Percentiles rank a stretch among this genome's conserved stretches.
Conservation (phyloP, 2,888 invertebrate species). For the Ametastegia equiseti region DNA sequence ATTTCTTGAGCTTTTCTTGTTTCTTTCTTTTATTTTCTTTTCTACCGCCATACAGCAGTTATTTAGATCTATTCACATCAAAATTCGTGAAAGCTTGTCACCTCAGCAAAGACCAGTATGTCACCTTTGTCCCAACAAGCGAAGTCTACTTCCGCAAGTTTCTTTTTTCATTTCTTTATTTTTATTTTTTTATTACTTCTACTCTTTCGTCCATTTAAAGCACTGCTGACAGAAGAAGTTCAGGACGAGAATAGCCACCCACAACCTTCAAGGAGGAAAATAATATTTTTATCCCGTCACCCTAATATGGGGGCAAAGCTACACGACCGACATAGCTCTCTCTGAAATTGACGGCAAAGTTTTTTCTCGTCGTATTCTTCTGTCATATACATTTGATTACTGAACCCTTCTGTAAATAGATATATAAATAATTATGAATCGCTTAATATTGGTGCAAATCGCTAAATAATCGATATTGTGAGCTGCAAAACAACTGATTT, state of each 20-base stretch:
- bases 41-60: not conserved
- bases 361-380: no score
- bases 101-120: not conserved
- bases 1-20: not conserved
- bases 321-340: no score
- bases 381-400: no score
- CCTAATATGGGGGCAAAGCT: not conserved
- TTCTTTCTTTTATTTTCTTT: not conserved
- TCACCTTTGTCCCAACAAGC: not conserved
- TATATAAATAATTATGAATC: no score
- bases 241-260: not conserved
- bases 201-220: not conserved
- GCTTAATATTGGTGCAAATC: no score
- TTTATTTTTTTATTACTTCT: not conserved
- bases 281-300: conserved; percentile 4
- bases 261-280: not conserved
- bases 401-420: no score
- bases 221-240: not conserved
- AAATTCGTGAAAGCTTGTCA: conserved; percentile 9
- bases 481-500: no score
- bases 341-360: no score
- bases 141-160: conserved; percentile 13
- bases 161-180: not conserved
- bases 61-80: not conserved
- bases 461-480: no score